Conservation (phyloP, 2,113 vertebrate species). For the Pyxicephalus adspersus region DNA sequence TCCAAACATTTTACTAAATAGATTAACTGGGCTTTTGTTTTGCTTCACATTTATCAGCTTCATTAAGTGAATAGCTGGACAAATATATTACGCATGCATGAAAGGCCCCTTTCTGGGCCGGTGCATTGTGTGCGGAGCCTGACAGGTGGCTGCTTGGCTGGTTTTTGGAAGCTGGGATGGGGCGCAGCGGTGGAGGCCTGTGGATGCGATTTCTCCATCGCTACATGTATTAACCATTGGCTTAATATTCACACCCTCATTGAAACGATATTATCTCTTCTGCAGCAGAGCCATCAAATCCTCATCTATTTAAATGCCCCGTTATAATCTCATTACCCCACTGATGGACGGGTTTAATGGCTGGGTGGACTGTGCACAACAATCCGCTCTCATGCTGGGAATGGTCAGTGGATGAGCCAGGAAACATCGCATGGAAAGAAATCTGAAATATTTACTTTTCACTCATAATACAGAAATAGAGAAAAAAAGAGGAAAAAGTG, state of each 20-base stretch:
- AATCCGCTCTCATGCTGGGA: background rate
- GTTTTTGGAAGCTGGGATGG: slow-evolving; percentile 60
- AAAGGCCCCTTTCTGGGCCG: slow-evolving; percentile 83
- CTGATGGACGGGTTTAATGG: background rate
- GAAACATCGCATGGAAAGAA: background rate
- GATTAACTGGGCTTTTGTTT: slow-evolving; percentile 96
- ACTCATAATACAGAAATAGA: too few species aligned
- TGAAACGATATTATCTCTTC: slow-evolving; percentile 70
- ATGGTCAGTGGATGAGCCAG: background rate
- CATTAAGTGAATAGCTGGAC: slow-evolving; percentile 97
- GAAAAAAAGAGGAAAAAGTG: too few species aligned
- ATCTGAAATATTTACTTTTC: too few species aligned
- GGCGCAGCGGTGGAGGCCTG: slow-evolving; percentile 26
- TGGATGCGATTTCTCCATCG: slow-evolving; percentile 66
- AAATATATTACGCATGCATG: slow-evolving; percentile 98
- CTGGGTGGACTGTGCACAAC: too few species aligned
- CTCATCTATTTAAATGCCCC: slow-evolving; percentile 33
- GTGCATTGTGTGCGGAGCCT: slow-evolving; percentile 84
- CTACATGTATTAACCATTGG: slow-evolving; percentile 25
- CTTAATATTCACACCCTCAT: slow-evolving; percentile 46
- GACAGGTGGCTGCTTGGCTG: slow-evolving; percentile 95
- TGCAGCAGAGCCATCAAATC: slow-evolving; percentile 65
- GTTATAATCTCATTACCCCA: slow-evolving; percentile 41
- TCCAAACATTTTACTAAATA: slow-evolving; percentile 91
- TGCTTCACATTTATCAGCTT: slow-evolving; percentile 87